A percentile compares a stretch with the other conserved stretches of the same genome.
Conservation (phyloP, 1,140 invertebrate species). For the Colletes latitarsis region DNA sequence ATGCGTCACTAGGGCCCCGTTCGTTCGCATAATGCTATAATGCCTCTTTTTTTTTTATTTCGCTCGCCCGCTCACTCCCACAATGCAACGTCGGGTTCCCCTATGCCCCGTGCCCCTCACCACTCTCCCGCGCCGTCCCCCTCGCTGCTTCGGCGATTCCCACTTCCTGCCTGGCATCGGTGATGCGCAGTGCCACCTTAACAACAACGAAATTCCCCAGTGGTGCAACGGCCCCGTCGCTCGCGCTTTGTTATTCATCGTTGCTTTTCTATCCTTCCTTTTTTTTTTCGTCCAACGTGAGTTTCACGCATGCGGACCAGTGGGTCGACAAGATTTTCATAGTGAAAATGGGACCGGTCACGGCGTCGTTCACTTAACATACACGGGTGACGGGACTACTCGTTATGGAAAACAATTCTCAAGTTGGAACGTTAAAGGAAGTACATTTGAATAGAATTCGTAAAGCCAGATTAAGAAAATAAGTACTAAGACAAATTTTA, state of each 20-base stretch:
- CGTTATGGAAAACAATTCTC: too few relatives aligned
- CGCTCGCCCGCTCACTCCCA: constrained; percentile 67
- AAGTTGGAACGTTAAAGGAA: too few relatives aligned
- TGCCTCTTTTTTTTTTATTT: constrained; percentile 63
- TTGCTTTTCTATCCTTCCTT: constrained; percentile 16
- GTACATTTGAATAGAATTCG: too few relatives aligned
- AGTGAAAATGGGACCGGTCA: too few relatives aligned
- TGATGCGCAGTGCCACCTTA: constrained; percentile 79
- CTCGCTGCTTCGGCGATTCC: constrained; percentile 72
- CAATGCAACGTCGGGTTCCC: constrained; percentile 62
- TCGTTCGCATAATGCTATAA: constrained; percentile 68
- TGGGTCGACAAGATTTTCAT: too few relatives aligned
- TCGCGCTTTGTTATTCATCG: constrained; percentile 57
- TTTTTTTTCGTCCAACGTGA: not conserved
- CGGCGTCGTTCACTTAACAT: too few relatives aligned
- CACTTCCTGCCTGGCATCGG: constrained; percentile 79
- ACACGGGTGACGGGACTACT: too few relatives aligned
- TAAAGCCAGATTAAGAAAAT: too few relatives aligned
- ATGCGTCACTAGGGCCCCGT: constrained; percentile 67
- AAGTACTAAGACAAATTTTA: too few relatives aligned
- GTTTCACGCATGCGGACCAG: not conserved
- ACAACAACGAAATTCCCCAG: constrained; percentile 76
- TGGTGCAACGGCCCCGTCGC: constrained; percentile 68
- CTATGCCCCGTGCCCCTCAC: constrained; percentile 56
- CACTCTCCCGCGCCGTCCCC: constrained; percentile 26